These are phyloP conservation scores for Lycaon pictus DNA, from an alignment of 2,113 vertebrate species.

Conservation along the genomic window DNA sequence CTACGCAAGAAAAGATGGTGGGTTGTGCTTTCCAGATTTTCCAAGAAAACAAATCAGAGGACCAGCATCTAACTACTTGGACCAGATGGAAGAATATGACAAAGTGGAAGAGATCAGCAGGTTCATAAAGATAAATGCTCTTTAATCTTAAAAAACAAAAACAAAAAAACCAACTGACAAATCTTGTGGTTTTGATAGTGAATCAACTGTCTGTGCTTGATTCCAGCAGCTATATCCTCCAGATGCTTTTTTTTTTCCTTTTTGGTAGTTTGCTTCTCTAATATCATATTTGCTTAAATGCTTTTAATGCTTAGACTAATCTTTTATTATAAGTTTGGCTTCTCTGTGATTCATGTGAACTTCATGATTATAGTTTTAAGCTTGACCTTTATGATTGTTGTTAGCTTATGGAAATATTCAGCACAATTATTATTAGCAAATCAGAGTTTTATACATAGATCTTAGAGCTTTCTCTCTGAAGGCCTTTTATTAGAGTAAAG, in stretches of 20 bases:
- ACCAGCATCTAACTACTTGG: conserved; percentile 98
- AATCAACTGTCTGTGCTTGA: conserved; percentile 83
- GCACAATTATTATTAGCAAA: conserved; percentile 59
- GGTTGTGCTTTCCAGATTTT: conserved; percentile 98
- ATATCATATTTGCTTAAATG: conserved; percentile 69
- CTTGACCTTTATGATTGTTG: conserved; percentile 71
- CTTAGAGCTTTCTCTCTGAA: conserved; percentile 38
- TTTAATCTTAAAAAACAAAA: conserved; percentile 76
- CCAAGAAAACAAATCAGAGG: conserved; percentile 95
- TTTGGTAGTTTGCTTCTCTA: conserved; percentile 56
- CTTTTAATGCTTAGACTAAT: conserved; percentile 79
- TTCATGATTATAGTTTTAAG: conserved; percentile 74
- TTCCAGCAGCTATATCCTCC: conserved; percentile 82
- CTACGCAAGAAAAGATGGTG: conserved; percentile 94
- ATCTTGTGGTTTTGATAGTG: conserved; percentile 85
- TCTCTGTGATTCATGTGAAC: conserved; percentile 73
- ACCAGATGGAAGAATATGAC: conserved; percentile 94
- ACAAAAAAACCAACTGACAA: conserved; percentile 68
- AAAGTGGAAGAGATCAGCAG: conserved; percentile 97
- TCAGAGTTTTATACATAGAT: conserved; percentile 64
- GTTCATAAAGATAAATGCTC: conserved; percentile 91
- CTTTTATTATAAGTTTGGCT: conserved; percentile 79
- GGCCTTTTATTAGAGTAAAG: conserved; percentile 51
- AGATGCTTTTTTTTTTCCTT: conserved; percentile 82
- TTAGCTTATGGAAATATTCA: conserved; percentile 59